Evolutionary conservation across 2,888 invertebrate genomes (phyloP).

Genomic region (Erebia palarica): DNA sequence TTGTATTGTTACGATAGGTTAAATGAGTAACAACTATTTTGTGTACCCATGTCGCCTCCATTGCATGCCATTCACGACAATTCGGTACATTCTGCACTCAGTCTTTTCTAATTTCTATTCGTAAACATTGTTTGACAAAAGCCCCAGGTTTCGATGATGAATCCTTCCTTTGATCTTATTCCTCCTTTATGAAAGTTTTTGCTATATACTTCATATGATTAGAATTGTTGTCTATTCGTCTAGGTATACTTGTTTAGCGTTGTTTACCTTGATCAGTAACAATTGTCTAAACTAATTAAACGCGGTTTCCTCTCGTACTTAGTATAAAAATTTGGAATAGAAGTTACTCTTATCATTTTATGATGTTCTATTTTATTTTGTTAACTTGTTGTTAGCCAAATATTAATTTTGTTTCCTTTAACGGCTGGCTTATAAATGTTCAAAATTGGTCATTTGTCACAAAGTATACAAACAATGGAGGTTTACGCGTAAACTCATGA

Average conservation of each 20-base stretch:
- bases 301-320: too few relatives aligned
- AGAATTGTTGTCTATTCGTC: background rate
- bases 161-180: background rate
- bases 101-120: too few relatives aligned
- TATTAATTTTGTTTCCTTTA: background rate
- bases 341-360: background rate
- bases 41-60: background rate
- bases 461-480: constrained; percentile 36
- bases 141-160: too few relatives aligned
- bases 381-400: background rate
- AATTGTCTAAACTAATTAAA: too few relatives aligned
- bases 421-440: background rate
- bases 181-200: background rate
- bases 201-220: background rate
- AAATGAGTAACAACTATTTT: background rate
- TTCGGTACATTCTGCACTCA: too few relatives aligned
- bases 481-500: constrained; percentile 57
- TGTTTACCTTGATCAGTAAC: too few relatives aligned
- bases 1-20: background rate
- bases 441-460: constrained; percentile 9
- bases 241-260: background rate
- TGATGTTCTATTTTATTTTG: background rate
- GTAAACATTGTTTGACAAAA: too few relatives aligned
- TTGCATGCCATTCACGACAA: background rate
- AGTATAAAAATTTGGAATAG: too few relatives aligned